Base-by-base conservation (phyloP, 2,113 vertebrate genomes). In the Laterallus jamaicensis region DNA sequence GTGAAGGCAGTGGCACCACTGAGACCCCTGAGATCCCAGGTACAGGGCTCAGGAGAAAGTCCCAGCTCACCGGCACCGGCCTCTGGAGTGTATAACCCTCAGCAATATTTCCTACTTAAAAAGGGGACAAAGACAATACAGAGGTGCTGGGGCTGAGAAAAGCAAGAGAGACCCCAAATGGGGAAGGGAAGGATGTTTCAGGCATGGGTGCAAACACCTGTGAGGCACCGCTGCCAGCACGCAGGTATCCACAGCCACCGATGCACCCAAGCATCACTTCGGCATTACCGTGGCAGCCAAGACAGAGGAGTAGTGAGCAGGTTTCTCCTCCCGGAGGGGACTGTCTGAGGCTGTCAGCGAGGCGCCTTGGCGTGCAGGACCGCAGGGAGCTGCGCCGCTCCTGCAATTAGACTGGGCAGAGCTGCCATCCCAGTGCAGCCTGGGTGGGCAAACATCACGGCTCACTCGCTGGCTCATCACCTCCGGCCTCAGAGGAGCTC, bases 251-350 rank as follows among this genome's bases (percentile, higher is more conserved):
- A 39, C 60, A 50, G 86, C 68, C 8, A 4, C 69, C 32, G 58
- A 8, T 89, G 69, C 39, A 54, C 74, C 9, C 0, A 1, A 82
- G 59, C 75, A 73, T 74, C 82, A 1, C 21, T 26, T 22, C 0
- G 0, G 49, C 47, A 10, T 64, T 0, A 1, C 18, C 16, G 69
- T 13, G 47, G 81, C 35, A 64, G 86, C 54, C 0, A 1, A 83
- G 68, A 12, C 17, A 44, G 44, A 8, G 0, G 70, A 58, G 74
- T 20, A 20, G 31, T 0, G 55, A 78, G 70, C 67, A n/a, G 84
- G 40, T 28, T 70, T 55, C 8, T 22, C 29, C 39, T 70, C 58
- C 42, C 0, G 1, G 32, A 52, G 32, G 22, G 32, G 50, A 28
- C 67, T 81, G 37, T 17, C 59, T 25, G 54, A 47, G 86, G 28